Base-by-base conservation (phyloP, 2,888 invertebrate genomes). In the Scaptodrosophila latifasciaeformis region DNA sequence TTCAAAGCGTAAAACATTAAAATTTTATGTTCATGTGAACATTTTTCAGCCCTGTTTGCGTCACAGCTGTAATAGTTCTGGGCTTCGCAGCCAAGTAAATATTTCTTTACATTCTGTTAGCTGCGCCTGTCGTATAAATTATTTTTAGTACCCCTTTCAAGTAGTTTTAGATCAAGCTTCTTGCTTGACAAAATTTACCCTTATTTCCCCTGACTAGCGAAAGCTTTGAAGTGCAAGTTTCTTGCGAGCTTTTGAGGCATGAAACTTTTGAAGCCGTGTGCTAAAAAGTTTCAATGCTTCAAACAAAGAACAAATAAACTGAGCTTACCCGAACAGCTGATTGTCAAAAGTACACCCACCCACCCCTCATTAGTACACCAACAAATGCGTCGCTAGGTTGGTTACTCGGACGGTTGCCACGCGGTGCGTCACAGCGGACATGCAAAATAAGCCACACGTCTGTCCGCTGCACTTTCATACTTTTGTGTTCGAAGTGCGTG, bases 311-410 rank as follows among this genome's bases (percentile, higher is more conserved):
- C 19, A 39, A 39, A 39, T 13, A 7, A 39, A 34, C 10, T 34
- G 34, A 2, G 34, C 34, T 13, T 10, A 12, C 34, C 2, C 29
- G 47, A 50, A 54, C 72, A 69, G 69, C 70, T 71, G 70, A 72
- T 47, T 77, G 77, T 74, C 70, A 77, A 76, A 66, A 49, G 51
- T 37, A 18, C 27, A 40, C 4, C 5, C 21, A 24, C 40, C 2
- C 19, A 19, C 12, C 19, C 19, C 19, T 37, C 37, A 15, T 17
- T n/a, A 21, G 40, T 10, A 12, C 40, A 21, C 39, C 18, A 49
- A 54, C 34, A 54, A 37, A 43, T 45, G n/a, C 12, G 19, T 34
- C 35, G 18, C 31, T 10, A 21, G 18, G 27, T 30, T 15, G 13
- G 44, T 30, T 30, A 12, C 21, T 43, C 24, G 17, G 44, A 37